Evolutionary conservation across 2,797 vertebrate species (phyloP).

Genomic region (Onychomys leucogaster): DNA sequence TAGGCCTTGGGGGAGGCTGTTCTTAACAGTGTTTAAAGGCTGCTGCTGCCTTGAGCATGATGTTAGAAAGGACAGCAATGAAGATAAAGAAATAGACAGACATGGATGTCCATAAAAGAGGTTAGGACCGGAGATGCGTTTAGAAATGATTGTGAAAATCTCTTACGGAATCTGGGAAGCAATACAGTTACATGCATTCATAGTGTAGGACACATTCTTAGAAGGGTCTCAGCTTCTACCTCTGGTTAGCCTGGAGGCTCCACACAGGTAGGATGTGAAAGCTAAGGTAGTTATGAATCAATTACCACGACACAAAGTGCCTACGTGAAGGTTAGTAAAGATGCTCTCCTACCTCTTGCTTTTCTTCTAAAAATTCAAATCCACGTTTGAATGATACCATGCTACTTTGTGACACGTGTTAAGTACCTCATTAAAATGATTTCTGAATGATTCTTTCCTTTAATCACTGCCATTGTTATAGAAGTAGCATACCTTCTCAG

Average conservation of each 20-base stretch:
- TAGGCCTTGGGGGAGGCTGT: constrained; percentile 9
- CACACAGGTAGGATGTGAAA: constrained; percentile 33
- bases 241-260: constrained; percentile 9
- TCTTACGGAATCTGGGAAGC: constrained; percentile 19
- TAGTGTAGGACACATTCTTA: constrained; percentile 1
- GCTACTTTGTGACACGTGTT: neutral
- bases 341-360: neutral
- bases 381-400: neutral
- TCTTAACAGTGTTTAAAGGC: constrained; percentile 44
- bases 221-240: constrained; percentile 29
- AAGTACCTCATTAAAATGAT: neutral
- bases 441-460: neutral
- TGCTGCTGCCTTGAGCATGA: neutral
- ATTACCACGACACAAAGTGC: neutral
- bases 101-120: neutral
- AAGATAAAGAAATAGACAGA: neutral
- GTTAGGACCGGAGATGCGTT: neutral
- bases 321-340: neutral
- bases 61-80: neutral
- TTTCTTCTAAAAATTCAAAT: neutral
- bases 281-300: constrained; percentile 5
- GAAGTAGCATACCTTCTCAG: neutral
- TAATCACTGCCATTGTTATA: neutral
- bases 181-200: neutral
- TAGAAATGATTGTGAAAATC: constrained; percentile 23